Base-by-base conservation (phyloP, 2,797 vertebrate genomes). In the Sebastes hubbsi region DNA sequence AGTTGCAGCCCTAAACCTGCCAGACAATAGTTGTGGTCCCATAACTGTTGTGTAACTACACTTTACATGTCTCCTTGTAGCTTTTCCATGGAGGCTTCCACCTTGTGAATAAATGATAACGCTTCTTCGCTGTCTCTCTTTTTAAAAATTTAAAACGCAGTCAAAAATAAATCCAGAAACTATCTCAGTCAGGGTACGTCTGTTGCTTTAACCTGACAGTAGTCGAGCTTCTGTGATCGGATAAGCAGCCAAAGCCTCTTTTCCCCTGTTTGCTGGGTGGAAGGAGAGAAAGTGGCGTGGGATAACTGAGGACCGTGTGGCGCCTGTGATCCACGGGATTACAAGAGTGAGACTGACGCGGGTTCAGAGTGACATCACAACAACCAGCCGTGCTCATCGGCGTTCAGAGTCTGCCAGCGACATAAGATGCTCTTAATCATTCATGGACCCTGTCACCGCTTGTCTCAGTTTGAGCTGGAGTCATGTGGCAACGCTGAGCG, bases 371-470 rank as follows among this genome's bases (percentile, higher is more conserved):
- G n/a, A n/a, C n/a, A n/a, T n/a, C n/a, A n/a, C n/a, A n/a, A n/a
- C n/a, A n/a, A n/a, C n/a, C n/a, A n/a, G n/a, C n/a, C n/a, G n/a
- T n/a, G n/a, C n/a, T n/a, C n/a, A n/a, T n/a, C n/a, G n/a, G n/a
- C n/a, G n/a, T n/a, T n/a, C 69, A 56, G 69, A 78, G 78, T 56
- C 86, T 82, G 72, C 80, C 75, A 75, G 85, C 65, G 56, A 85
- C 85, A 83, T 73, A 65, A 83, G 87, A 90, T 56, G 80, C 86
- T 71, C 83, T 93, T 89, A 93, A 95, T 94, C 94, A 93, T 94
- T 91, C 87, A 92, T 88, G 87, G 87, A 38, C 72, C 83, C 88
- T 56, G 86, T 90, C 92, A 70, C 88, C 82, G 42, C 89, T 92
- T n/a, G 88, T 89, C 90, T 88, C 87, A 76, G 82, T 88, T 66